Evolutionary conservation across 2,797 vertebrate species (phyloP).

Genomic region (Phalloptychus januarius): DNA sequence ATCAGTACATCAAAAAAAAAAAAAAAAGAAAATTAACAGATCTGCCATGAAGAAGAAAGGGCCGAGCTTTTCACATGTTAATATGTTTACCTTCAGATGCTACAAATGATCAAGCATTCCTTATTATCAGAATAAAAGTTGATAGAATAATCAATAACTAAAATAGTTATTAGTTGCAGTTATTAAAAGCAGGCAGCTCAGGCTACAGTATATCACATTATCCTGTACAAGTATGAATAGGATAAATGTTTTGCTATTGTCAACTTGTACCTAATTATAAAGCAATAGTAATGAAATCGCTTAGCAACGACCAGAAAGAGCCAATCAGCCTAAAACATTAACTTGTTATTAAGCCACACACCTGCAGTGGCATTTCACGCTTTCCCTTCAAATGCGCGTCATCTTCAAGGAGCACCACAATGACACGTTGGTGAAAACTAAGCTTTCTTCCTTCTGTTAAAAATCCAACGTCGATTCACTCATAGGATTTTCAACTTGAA

Average conservation of each 20-base stretch:
- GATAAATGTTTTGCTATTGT: background rate
- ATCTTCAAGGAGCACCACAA: background rate
- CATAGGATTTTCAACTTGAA: background rate
- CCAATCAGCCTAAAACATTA: background rate
- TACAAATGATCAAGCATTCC: no score
- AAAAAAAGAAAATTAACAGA: no score
- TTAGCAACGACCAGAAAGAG: background rate
- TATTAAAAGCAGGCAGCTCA: background rate
- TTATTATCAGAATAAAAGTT: no score
- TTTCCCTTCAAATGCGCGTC: background rate
- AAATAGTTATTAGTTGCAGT: no score
- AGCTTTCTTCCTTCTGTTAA: background rate
- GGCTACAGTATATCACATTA: background rate
- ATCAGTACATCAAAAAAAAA: no score
- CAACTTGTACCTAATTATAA: background rate
- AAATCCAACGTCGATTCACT: background rate
- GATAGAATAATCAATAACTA: no score
- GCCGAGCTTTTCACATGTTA: no score
- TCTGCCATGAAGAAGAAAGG: no score
- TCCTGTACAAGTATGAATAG: background rate
- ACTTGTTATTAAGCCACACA: background rate
- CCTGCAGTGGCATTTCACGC: slow-evolving; percentile 2
- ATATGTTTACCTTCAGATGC: no score
- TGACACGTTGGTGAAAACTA: background rate
- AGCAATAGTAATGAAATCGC: background rate